phyloP scores from a whole-genome alignment of 2,113 vertebrate genomes.

The Albula glossodonta region DNA sequence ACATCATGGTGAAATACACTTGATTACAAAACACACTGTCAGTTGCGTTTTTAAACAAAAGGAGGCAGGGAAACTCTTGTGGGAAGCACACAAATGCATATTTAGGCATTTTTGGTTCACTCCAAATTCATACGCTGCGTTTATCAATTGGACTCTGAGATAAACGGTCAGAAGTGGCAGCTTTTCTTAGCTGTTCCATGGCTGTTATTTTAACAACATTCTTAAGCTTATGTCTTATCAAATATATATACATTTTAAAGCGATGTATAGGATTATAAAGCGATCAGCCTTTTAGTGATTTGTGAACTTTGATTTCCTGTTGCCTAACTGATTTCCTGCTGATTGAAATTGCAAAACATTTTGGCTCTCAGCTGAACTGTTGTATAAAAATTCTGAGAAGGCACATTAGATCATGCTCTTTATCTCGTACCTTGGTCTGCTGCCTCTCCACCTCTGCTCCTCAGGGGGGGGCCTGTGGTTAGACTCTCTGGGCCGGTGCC shows the following conservation, averaged over 20 bases:
- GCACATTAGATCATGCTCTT: neutral
- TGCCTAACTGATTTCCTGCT: no score
- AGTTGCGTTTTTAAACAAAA: neutral
- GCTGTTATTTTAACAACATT: neutral
- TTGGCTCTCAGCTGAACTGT: neutral
- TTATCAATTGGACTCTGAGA: neutral
- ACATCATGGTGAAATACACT: neutral
- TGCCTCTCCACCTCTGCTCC: neutral
- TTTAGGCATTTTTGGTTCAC: no score
- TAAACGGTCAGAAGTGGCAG: neutral
- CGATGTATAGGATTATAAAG: neutral
- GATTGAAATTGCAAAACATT: neutral
- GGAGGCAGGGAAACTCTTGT: neutral
- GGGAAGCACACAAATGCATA: neutral
- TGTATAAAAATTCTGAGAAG: neutral
- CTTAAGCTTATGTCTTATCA: neutral
- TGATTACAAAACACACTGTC: constrained; percentile 2
- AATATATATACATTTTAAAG: neutral
- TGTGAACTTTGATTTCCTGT: no score
- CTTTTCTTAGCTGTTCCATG: neutral
- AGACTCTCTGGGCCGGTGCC: neutral
- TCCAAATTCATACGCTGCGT: neutral
- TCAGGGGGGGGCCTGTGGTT: neutral
- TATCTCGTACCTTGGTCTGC: neutral
- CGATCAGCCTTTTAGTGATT: neutral